Conservation (phyloP, 1,140 invertebrate species). For the Drosophila malerkotliana region DNA sequence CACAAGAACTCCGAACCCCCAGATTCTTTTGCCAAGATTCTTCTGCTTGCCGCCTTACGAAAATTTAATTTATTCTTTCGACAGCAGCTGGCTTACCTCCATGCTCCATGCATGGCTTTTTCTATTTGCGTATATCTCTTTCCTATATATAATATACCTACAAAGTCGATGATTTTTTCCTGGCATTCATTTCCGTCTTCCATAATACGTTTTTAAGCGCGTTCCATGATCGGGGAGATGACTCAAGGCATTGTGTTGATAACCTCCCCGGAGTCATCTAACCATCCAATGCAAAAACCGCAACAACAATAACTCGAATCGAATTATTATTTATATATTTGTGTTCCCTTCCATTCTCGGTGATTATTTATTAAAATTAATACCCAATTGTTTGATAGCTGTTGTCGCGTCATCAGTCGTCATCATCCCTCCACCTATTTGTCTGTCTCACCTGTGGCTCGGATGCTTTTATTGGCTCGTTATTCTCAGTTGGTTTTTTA, state of each 20-base stretch:
- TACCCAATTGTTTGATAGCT: constrained; percentile 78
- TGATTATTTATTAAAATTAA: constrained; percentile 82
- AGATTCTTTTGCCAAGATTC: constrained; percentile 50
- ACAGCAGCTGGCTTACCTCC: constrained; percentile 61
- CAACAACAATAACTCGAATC: constrained; percentile 47
- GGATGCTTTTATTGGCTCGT: constrained; percentile 75
- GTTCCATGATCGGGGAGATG: constrained; percentile 62
- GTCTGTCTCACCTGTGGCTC: constrained; percentile 33
- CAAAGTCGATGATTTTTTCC: constrained; percentile 55
- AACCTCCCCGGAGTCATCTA: constrained; percentile 56
- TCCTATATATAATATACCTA: constrained; percentile 62
- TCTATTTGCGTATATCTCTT: constrained; percentile 61
- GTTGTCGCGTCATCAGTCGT: constrained; percentile 68
- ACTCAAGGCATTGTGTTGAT: constrained; percentile 74
- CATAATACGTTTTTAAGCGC: constrained; percentile 81
- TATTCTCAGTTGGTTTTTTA: constrained; percentile 64
- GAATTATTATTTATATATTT: constrained; percentile 67
- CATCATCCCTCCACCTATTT: constrained; percentile 44
- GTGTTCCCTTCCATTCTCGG: constrained; percentile 50
- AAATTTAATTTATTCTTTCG: constrained; percentile 79
- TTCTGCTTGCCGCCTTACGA: constrained; percentile 43
- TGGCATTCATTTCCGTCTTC: constrained; percentile 80
- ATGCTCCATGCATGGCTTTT: constrained; percentile 62
- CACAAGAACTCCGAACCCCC: constrained; percentile 34
- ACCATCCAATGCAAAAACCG: constrained; percentile 57